Base-by-base conservation (phyloP, 2,888 invertebrate genomes). In the Callinectes sapidus region DNA sequence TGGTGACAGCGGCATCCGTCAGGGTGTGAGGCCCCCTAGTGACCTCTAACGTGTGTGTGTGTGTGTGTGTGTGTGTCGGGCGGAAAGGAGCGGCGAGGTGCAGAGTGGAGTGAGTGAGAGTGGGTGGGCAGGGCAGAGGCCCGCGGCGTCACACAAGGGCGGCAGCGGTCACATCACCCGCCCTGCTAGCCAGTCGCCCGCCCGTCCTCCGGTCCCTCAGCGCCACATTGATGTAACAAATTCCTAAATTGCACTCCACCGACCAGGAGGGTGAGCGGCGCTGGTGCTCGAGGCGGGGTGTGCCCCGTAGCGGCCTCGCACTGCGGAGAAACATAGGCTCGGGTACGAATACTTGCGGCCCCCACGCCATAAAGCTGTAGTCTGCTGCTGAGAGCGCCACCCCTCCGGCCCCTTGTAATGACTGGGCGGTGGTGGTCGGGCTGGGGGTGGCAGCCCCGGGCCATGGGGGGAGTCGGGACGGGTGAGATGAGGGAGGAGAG, bases 111-210 rank as follows among this genome's bases (percentile, higher is more conserved):
- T 54, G 87, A 14, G 54, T 87, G 88, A 28, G 28, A 55, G 88
- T 88, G 88, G 88, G 88, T 54, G 88, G 48, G 88, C 81, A 81
- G 81, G 81, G 81, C 81, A 81, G 54, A 14, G 88, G 88, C 88
- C 88, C 88, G 88, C 88, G 88, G 88, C 88, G 54, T 88, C 88
- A 88, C 54, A 88, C 88, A 88, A 88, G 88, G 54, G 88, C 88
- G 88, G 88, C 88, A 88, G 88, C 88, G 88, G 88, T 88, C 88
- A 88, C 88, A 88, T 55, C 28, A 28, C 88, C 81, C 81, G 81
- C 81, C 81, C 81, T 81, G 32, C 81, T 35, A 32, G 81, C 81
- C 81, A 14, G 10, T 10, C 81, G 81, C 81, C 81, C 16, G 35
- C 42, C 16, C 87, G 42, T 23, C 87, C n/a, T 54, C 55, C 88